phyloP scores from a whole-genome alignment of 1,140 invertebrate genomes.

The Harlomillsia oculata region DNA sequence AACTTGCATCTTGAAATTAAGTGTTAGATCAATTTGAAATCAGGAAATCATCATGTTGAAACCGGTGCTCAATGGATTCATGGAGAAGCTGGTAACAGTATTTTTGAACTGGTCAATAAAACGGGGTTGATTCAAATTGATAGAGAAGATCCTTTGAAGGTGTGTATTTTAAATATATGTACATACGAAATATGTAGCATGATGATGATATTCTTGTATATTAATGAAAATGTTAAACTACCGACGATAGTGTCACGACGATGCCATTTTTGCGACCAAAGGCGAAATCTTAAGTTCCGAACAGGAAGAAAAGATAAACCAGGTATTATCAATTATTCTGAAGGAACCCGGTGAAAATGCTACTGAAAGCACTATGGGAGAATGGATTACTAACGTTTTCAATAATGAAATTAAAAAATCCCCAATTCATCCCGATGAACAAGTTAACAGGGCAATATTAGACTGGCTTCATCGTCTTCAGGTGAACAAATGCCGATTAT shows the following conservation, averaged over 20 bases:
- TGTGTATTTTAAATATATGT: no score
- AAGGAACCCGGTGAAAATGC: constrained; percentile 12
- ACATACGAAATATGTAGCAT: no score
- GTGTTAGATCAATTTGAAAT: no score
- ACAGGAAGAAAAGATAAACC: no score
- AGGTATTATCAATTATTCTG: no score
- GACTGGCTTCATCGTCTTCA: constrained; percentile 37
- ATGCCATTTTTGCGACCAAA: neutral
- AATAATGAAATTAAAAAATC: neutral
- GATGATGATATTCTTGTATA: no score
- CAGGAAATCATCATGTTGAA: no score
- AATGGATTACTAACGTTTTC: constrained; percentile 14
- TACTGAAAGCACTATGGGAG: constrained; percentile 6
- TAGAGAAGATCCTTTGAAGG: neutral
- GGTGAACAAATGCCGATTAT: neutral
- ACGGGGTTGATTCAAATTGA: no score
- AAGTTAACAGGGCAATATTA: constrained; percentile 20
- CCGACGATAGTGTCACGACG: no score
- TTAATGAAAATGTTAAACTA: no score
- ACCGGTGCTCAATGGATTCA: constrained; percentile 46
- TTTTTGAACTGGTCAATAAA: constrained; percentile 35
- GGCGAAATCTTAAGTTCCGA: neutral
- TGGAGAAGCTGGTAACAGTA: constrained; percentile 38
- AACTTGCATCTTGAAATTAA: no score
- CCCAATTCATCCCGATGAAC: constrained; percentile 1